Conservation (phyloP, 2,888 invertebrate species). For the Rugalucina vietnamica region DNA sequence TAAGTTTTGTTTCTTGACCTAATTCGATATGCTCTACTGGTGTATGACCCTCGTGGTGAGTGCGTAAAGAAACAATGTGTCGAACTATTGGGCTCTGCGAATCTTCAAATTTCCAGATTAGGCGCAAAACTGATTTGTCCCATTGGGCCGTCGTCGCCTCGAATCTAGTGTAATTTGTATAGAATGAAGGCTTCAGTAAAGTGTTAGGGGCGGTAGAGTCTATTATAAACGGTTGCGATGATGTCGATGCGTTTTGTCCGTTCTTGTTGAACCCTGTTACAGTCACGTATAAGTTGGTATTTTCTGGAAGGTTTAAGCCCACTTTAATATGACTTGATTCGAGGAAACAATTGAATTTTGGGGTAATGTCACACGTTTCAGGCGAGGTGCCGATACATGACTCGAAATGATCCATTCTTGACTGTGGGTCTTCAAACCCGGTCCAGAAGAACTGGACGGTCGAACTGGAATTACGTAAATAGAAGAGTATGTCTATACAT, state of each 20-base stretch:
- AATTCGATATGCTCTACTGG: constrained; percentile 51
- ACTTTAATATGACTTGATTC: constrained; percentile 31
- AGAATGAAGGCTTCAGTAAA: constrained; percentile 20
- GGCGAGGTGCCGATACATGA: constrained; percentile 34
- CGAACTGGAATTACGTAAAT: constrained; percentile 39
- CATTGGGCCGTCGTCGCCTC: constrained; percentile 22
- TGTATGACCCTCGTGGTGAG: constrained; percentile 58
- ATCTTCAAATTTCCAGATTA: constrained; percentile 57
- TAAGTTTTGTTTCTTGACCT: constrained; percentile 37
- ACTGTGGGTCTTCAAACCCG: constrained; percentile 60
- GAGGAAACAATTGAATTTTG: constrained; percentile 18
- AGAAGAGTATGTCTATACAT: no score
- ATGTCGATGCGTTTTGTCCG: constrained; percentile 22
- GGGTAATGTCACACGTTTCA: constrained; percentile 25
- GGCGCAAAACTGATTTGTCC: constrained; percentile 57
- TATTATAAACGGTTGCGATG: constrained; percentile 43
- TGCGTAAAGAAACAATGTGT: constrained; percentile 49
- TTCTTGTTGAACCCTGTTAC: constrained; percentile 40
- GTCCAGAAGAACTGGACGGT: constrained; percentile 38
- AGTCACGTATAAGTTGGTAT: constrained; percentile 31
- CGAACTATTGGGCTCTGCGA: constrained; percentile 55
- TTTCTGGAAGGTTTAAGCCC: constrained; percentile 31
- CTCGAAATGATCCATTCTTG: constrained; percentile 47
- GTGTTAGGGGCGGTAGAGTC: constrained; percentile 37
- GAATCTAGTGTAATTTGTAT: background rate